phyloP scores from a whole-genome alignment of 2,888 invertebrate species.

The Aphidoletes aphidimyza region DNA sequence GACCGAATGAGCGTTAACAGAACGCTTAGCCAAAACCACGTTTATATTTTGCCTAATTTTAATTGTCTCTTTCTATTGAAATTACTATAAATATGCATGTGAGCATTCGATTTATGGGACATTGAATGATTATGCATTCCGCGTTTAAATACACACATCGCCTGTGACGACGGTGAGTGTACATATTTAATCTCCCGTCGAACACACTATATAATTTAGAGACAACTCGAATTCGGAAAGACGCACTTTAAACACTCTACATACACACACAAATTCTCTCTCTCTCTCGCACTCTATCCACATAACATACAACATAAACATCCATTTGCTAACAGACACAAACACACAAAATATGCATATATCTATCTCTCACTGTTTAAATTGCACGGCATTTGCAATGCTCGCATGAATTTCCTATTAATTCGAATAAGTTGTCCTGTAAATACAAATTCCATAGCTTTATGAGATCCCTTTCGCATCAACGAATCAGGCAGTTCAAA shows the following conservation, averaged over 20 bases:
- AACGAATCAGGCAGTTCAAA: background rate
- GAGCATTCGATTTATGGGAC: conserved; percentile 36
- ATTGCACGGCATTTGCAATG: background rate
- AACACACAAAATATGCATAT: too few species aligned
- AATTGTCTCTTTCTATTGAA: conserved; percentile 21
- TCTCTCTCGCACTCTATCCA: too few species aligned
- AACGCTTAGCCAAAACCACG: background rate
- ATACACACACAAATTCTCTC: too few species aligned
- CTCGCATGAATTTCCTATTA: background rate
- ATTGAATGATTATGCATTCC: conserved; percentile 45
- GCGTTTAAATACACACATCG: background rate
- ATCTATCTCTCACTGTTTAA: too few species aligned
- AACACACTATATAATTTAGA: conserved; percentile 16
- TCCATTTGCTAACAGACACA: too few species aligned
- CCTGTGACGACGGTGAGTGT: background rate
- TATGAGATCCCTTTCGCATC: conserved; percentile 15
- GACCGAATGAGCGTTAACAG: background rate
- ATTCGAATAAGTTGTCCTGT: conserved; percentile 10
- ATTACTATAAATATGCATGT: conserved; percentile 37
- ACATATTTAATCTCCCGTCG: conserved; percentile 36
- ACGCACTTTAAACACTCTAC: background rate
- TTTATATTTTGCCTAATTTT: background rate
- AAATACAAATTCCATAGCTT: conserved; percentile 12
- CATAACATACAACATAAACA: too few species aligned
- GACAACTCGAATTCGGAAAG: background rate